A percentile compares a stretch with the other conserved stretches of the same genome.
phyloP scores from a whole-genome alignment of 2,113 vertebrate genomes.

The Melozone crissalis region DNA sequence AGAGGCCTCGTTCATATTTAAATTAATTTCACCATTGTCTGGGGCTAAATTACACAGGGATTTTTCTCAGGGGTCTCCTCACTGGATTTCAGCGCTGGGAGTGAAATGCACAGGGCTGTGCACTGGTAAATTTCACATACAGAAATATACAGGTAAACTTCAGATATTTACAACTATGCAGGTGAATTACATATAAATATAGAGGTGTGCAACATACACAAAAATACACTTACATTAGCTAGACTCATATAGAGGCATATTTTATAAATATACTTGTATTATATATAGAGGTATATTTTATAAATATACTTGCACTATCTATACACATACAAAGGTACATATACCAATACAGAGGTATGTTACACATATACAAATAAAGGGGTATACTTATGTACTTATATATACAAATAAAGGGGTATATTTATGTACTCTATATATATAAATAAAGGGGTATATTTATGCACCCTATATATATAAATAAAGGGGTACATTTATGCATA shows the following conservation, averaged over 20 bases:
- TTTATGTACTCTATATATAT: not conserved
- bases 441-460: too few species aligned
- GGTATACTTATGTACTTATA: too few species aligned
- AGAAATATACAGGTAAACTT: not conserved
- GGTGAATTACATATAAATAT: not conserved
- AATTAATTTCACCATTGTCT: not conserved
- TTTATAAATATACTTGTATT: not conserved
- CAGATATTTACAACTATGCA: not conserved
- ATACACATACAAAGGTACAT: not conserved
- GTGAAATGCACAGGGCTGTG: fast-evolving
- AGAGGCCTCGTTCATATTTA: not conserved
- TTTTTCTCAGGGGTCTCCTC: not conserved
- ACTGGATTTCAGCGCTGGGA: not conserved
- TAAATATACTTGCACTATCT: not conserved
- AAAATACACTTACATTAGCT: not conserved
- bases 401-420: not conserved
- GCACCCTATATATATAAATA: not conserved
- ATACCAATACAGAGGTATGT: not conserved
- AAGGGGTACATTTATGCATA: not conserved
- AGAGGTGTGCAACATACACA: not conserved
- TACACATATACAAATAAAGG: not conserved
- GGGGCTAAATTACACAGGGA: not conserved
- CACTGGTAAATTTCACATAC: not conserved
- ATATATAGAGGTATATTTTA: too few species aligned
- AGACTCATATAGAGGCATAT: not conserved